phyloP scores from a whole-genome alignment of 1,140 invertebrate genomes.

The Neodiprion fabricii region DNA sequence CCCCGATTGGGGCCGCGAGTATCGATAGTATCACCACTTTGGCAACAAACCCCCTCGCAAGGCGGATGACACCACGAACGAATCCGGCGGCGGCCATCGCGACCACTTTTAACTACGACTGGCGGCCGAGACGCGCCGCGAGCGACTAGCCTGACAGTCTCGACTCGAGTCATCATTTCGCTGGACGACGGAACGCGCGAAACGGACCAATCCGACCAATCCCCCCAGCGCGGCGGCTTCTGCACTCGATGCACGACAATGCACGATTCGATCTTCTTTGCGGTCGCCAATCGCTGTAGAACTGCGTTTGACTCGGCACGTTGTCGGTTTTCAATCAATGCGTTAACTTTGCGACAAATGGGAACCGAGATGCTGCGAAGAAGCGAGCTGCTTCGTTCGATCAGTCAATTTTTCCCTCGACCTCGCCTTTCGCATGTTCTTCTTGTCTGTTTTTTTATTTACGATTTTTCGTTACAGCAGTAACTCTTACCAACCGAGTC shows the following conservation, averaged over 20 bases:
- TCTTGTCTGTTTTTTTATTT: too few species aligned
- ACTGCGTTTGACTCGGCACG: not conserved
- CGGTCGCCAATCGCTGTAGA: too few species aligned
- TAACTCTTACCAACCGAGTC: too few species aligned
- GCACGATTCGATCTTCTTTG: not conserved
- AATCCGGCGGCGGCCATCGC: not conserved
- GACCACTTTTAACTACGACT: constrained; percentile 31
- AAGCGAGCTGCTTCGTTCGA: too few species aligned
- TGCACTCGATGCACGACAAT: not conserved
- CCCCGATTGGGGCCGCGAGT: not conserved
- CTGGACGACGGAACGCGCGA: not conserved
- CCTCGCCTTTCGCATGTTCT: too few species aligned
- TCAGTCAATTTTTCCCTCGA: too few species aligned
- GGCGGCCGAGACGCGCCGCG: constrained; percentile 49
- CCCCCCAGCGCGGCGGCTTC: not conserved
- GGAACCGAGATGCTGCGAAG: too few species aligned
- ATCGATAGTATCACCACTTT: not conserved
- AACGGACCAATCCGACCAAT: not conserved
- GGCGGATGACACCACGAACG: not conserved
- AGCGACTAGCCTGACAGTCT: constrained; percentile 36
- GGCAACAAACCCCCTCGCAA: not conserved
- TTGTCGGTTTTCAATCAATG: not conserved
- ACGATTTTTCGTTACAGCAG: too few species aligned
- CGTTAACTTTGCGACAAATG: too few species aligned
- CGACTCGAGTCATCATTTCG: too few species aligned